These are phyloP conservation scores for Myocastor coypus DNA, from an alignment of 2,113 vertebrate genomes.

Conservation along the genomic window DNA sequence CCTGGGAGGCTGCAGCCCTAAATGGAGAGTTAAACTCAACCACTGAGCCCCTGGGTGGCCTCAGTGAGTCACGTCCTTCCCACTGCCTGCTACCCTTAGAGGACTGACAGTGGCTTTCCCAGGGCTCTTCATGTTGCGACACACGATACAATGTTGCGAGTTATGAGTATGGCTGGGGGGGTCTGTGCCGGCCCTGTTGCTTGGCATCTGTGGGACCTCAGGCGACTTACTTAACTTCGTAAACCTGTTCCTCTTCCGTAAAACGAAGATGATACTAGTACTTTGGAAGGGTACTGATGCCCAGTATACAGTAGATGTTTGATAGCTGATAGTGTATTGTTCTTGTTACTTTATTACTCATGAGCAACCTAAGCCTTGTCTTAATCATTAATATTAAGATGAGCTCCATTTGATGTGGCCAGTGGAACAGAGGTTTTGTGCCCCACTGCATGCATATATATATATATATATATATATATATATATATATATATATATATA, in stretches of 20 bases:
- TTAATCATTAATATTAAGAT: not conserved
- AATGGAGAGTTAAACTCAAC: not conserved
- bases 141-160: not conserved
- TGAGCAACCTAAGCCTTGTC: not conserved
- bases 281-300: not conserved
- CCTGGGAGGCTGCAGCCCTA: not conserved
- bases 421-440: not conserved
- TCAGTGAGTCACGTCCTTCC: not conserved
- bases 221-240: not conserved
- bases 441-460: too few species aligned
- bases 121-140: not conserved
- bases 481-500: too few species aligned
- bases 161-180: not conserved
- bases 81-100: not conserved
- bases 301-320: not conserved
- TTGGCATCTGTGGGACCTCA: not conserved
- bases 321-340: not conserved
- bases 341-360: not conserved
- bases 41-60: not conserved
- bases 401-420: not conserved
- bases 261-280: not conserved
- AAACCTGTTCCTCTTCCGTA: not conserved
- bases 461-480: too few species aligned
- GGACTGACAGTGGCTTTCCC: not conserved
- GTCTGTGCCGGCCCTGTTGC: not conserved